These are phyloP conservation scores for Actenoides hombroni DNA, from an alignment of 2,113 vertebrate genomes.

Conservation along the genomic window DNA sequence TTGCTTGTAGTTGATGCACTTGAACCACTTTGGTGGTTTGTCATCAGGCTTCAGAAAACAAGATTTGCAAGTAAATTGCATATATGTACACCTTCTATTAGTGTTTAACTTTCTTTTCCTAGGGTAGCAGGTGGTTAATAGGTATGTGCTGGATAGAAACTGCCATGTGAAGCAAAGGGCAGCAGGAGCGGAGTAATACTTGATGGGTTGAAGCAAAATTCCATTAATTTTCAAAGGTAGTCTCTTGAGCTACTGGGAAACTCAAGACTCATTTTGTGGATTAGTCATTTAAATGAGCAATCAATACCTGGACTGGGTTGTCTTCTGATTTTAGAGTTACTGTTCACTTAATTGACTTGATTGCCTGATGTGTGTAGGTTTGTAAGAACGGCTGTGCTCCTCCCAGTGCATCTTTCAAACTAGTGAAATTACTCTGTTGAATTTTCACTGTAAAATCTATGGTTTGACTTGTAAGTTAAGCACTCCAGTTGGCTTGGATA, in stretches of 20 bases:
- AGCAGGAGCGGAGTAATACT: not conserved
- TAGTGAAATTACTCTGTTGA: not conserved
- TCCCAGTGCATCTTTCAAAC: not conserved
- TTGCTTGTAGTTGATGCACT: not conserved
- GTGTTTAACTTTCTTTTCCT: not conserved
- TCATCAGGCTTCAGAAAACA: not conserved
- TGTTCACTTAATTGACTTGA: not conserved
- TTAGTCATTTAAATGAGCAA: not conserved
- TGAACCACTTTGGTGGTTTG: not conserved
- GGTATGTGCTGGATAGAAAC: not conserved
- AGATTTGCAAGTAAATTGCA: not conserved
- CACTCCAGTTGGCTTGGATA: not conserved
- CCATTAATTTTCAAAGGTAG: not conserved
- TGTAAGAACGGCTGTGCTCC: not conserved
- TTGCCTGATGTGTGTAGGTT: not conserved
- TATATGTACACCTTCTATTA: not conserved
- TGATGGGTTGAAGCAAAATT: not conserved
- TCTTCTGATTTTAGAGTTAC: not conserved
- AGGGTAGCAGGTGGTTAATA: not conserved
- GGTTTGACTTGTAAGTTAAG: not conserved
- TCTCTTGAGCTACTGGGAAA: not conserved
- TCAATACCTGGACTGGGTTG: not conserved
- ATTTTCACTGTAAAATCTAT: not conserved
- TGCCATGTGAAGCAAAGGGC: accelerated
- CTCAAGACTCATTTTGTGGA: not conserved